Evolutionary conservation across 2,888 invertebrate species (phyloP).

Genomic region (Reticulitermes lucifugus): DNA sequence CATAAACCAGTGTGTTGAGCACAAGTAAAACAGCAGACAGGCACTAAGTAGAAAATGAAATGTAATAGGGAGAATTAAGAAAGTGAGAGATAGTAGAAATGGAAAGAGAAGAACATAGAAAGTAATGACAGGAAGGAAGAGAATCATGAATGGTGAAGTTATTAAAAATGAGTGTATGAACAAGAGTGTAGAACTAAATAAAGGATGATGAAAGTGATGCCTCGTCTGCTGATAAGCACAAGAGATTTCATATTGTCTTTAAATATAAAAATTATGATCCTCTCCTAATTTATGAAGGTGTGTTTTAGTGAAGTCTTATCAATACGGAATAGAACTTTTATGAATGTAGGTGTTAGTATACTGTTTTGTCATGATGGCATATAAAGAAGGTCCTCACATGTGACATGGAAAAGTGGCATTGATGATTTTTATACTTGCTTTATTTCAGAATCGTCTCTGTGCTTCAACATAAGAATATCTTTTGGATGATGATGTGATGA

Average conservation of each 20-base stretch:
- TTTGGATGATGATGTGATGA: slow-evolving; percentile 7
- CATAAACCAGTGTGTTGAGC: neutral
- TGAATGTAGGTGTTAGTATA: neutral
- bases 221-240: slow-evolving; percentile 5
- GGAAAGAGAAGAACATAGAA: slow-evolving; percentile 49
- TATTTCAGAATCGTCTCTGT: slow-evolving; percentile 22
- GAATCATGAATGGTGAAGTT: slow-evolving; percentile 34
- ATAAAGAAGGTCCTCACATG: neutral
- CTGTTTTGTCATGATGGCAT: neutral
- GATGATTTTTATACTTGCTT: slow-evolving; percentile 23
- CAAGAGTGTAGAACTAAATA: slow-evolving; percentile 13
- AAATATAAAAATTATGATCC: neutral
- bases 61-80: slow-evolving; percentile 47
- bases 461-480: slow-evolving; percentile 35
- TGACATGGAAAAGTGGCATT: neutral
- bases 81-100: slow-evolving; percentile 47
- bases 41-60: slow-evolving; percentile 46
- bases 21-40: slow-evolving; percentile 39
- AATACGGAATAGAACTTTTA: neutral
- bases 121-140: slow-evolving; percentile 46
- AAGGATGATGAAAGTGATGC: slow-evolving; percentile 4
- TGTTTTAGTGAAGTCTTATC: neutral
- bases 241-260: slow-evolving; percentile 14
- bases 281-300: neutral
- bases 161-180: slow-evolving; percentile 23